Conservation (phyloP, 2,888 invertebrate species). For the Ischnura elegans region DNA sequence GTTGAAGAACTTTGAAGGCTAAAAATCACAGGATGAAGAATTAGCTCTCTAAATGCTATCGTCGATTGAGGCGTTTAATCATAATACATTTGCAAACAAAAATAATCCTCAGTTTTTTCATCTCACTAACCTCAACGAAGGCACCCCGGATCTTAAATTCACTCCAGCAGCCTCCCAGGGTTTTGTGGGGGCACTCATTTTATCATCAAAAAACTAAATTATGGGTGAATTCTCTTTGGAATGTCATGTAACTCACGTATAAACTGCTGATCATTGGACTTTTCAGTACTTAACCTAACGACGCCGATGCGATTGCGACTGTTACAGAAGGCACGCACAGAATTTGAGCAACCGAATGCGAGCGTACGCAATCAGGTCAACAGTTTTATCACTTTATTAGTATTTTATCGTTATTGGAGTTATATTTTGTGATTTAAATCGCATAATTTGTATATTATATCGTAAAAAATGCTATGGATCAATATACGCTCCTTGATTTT, state of each 20-base stretch:
- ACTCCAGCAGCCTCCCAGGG: slow-evolving; percentile 41
- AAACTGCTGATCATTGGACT: slow-evolving; percentile 22
- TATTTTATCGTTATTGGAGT: neutral
- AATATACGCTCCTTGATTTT: neutral
- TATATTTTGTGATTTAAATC: no score
- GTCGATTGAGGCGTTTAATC: neutral
- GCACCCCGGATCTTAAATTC: slow-evolving; percentile 40
- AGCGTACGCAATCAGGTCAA: no score
- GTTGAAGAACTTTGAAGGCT: slow-evolving; percentile 48
- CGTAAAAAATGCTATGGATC: no score
- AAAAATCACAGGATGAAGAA: neutral
- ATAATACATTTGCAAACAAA: neutral
- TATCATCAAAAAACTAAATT: neutral
- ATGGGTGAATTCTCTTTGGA: neutral
- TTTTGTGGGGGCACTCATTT: slow-evolving; percentile 36
- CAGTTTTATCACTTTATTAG: neutral
- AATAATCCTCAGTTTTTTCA: neutral
- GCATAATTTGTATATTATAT: no score
- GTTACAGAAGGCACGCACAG: slow-evolving; percentile 11
- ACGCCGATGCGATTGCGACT: neutral
- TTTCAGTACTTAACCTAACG: no score
- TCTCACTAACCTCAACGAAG: slow-evolving; percentile 16
- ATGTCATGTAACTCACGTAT: neutral
- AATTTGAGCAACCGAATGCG: slow-evolving; percentile 48
- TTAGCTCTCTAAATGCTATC: neutral